Conservation (phyloP, 2,888 invertebrate genomes). For the Leptarthrus brevirostris region DNA sequence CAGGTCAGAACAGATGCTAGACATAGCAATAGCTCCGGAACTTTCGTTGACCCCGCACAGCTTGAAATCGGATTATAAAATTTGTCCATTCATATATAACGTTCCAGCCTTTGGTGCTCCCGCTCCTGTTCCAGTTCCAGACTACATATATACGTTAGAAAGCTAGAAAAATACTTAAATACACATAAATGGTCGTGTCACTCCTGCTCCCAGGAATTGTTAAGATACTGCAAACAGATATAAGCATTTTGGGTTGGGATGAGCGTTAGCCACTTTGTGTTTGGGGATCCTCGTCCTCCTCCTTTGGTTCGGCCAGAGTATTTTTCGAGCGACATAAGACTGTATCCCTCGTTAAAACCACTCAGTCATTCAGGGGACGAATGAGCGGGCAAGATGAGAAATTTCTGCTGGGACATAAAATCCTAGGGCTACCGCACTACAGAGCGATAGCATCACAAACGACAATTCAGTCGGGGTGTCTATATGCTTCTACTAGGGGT, state of each 20-base stretch:
- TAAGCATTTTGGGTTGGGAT: neutral
- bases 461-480: conserved; percentile 29
- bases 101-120: neutral
- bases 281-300: neutral
- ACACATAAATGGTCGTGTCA: conserved; percentile 48
- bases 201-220: conserved; percentile 22
- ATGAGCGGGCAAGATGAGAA: conserved; percentile 31
- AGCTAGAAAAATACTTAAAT: conserved; percentile 49
- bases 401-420: conserved; percentile 45
- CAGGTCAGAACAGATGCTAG: conserved; percentile 48
- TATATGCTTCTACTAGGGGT: conserved; percentile 26
- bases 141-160: neutral
- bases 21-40: conserved; percentile 2
- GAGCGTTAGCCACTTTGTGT: neutral
- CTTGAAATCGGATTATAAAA: conserved; percentile 41
- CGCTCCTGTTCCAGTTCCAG: neutral
- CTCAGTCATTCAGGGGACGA: conserved; percentile 40
- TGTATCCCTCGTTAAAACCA: conserved; percentile 35
- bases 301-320: neutral
- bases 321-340: neutral
- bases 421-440: conserved; percentile 38
- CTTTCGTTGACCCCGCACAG: neutral
- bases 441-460: conserved; percentile 41
- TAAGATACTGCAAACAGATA: conserved; percentile 31
- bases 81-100: conserved; percentile 44